Evolutionary conservation across 2,888 invertebrate species (phyloP).

Genomic region (Dryadula phaetusa): DNA sequence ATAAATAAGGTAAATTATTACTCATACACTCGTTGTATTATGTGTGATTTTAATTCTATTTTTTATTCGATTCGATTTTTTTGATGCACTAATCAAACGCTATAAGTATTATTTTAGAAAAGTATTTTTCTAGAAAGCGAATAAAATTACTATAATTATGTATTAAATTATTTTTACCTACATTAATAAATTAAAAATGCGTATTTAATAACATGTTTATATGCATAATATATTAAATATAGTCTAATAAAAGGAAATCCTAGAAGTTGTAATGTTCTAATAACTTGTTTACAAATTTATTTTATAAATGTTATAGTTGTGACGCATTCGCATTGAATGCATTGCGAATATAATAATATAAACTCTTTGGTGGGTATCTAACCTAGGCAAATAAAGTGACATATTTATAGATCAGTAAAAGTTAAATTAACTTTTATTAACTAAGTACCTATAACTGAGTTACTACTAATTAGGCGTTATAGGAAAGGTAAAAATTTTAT

Average conservation of each 20-base stretch:
- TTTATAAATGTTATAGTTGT: conserved; percentile 12
- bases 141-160: neutral
- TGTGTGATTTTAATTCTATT: too few relatives aligned
- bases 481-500: too few relatives aligned
- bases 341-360: conserved; percentile 1
- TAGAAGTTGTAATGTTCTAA: neutral
- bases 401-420: too few relatives aligned
- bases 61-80: too few relatives aligned
- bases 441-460: neutral
- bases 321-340: neutral
- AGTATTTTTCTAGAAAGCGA: neutral
- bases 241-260: conserved; percentile 21
- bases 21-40: too few relatives aligned
- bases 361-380: neutral
- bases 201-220: neutral
- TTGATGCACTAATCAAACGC: too few relatives aligned
- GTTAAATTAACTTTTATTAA: neutral
- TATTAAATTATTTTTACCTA: too few relatives aligned
- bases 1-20: too few relatives aligned
- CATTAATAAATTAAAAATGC: too few relatives aligned
- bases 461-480: too few relatives aligned
- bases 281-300: conserved; percentile 12
- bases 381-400: neutral
- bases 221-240: neutral
- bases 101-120: too few relatives aligned